Conservation (phyloP, 1,140 invertebrate genomes). For the Danaus melanippus region DNA sequence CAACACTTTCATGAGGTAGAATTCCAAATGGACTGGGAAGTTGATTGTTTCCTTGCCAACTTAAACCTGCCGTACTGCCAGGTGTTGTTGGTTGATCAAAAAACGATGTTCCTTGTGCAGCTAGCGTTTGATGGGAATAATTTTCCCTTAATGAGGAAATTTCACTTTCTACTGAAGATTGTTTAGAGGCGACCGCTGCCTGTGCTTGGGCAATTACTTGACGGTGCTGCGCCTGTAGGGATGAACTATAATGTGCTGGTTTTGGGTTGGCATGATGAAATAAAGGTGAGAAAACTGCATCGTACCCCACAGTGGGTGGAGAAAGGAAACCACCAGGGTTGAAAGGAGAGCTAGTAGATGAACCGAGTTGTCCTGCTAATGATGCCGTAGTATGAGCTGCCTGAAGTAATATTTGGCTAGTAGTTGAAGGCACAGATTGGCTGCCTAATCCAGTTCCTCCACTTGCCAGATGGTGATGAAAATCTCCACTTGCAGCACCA, state of each 20-base stretch:
- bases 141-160: conserved; percentile 73
- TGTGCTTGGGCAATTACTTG: conserved; percentile 73
- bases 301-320: conserved; percentile 79
- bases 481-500: conserved; percentile 74
- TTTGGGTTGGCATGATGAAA: conserved; percentile 80
- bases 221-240: conserved; percentile 73
- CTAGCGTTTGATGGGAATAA: conserved; percentile 73
- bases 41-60: conserved; percentile 79
- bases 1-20: conserved; percentile 83
- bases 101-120: conserved; percentile 72
- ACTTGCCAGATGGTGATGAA: conserved; percentile 76
- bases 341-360: conserved; percentile 75
- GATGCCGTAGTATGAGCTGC: conserved; percentile 75
- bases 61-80: conserved; percentile 68
- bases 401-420: conserved; percentile 76
- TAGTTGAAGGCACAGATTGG: conserved; percentile 73
- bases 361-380: conserved; percentile 73
- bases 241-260: conserved; percentile 75
- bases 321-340: conserved; percentile 80
- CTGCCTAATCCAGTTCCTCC: conserved; percentile 66
- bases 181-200: conserved; percentile 71
- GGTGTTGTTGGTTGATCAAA: conserved; percentile 76
- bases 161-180: conserved; percentile 73
- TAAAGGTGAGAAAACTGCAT: conserved; percentile 79
- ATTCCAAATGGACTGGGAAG: conserved; percentile 82